Base-by-base conservation (phyloP, 2,888 invertebrate species). In the Tenthredo mesomela region DNA sequence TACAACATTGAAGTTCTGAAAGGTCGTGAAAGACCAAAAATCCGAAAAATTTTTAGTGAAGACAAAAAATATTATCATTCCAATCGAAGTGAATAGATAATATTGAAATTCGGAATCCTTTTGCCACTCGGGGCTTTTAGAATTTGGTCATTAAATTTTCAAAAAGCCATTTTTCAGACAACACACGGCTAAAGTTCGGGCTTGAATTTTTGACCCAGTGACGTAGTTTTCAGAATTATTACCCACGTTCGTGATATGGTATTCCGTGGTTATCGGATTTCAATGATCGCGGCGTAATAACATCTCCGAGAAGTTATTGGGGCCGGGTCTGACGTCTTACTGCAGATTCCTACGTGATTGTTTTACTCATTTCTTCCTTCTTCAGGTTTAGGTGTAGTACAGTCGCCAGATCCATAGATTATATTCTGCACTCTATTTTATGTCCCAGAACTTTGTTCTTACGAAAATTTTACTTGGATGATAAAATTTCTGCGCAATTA, bases 181-280 rank as follows among this genome's bases (percentile, higher is more conserved):
- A n/a, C n/a, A n/a, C 54, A n/a, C n/a, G 54, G 2, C 10, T 10
- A 0, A 6, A 21, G 12, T 2, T 61, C 0, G 21, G 21, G 33
- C 67, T 33, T 15, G 1, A 18, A 67, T 33, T 18, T 67, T 33
- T 67, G 67, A 67, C 67, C 67, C 5, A 67, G 67, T 67, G 29
- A 33, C 67, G 33, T 15, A 18, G 33, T 6, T 67, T 33, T 33
- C 33, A 67, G 33, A 18, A 67, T 33, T 67, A 67, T 67, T 33
- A 4, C 1, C 33, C 3, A 67, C 12, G 67, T 18, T 67, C 33
- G 33, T 67, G 67, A 54, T 54, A 54, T 29, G 67, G 33, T 67
- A 67, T 67, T 67, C 67, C 54, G 54, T n/a, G 67, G 67, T 67
- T 67, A 67, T 33, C 67, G 67, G 33, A 67, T 67, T 67, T 67